Evolutionary conservation across 2,113 vertebrate species (phyloP), one percentile per base, ranked within the genome.

Genomic region (Merops nubicus): DNA sequence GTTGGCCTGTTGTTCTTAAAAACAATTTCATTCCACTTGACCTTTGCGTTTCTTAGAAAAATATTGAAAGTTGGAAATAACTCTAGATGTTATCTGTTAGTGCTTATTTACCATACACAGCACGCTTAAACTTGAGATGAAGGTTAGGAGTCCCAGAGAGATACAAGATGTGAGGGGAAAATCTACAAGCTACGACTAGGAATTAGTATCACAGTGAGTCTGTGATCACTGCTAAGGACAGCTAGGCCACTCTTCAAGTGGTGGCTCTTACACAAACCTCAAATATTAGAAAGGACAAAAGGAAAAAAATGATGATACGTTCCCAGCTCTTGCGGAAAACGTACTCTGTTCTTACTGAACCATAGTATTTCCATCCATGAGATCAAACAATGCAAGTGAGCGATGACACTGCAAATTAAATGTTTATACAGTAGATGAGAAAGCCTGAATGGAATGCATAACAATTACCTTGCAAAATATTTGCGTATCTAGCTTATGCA

Each of bases 1-100:
- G 51, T 53, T 53, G 76, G 51, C n/a, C 20, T 21, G 6, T 93
- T 91, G 72, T 93, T 95, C 95, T 87, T 31, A 78, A 85, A 94
- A 92, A 84, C 73, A 87, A 83, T 96, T 86, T 95, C 47, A 31
- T 57, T 94, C 57, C 91, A 93, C 92, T 96, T 93, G 91, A 95
- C 86, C 86, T 91, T 51, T 83, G 65, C 50, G 12, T 85, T 97
- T 91, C 94, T 96, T 95, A 87, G 95, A 92, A 95, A 94, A 86
- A 53, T 22, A 60, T 84, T 92, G 92, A 79, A 89, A 89, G 73
- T 53, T 96, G 45, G 76, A 81, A 94, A 93, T 78, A 85, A 48
- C 40, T 89, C 12, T 48, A 64, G 88, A 86, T 92, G 79, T 88
- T 97, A 86, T 92, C 92, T 93, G 79, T 48, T 70, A 74, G 79